Evolutionary conservation across 2,797 vertebrate genomes (phyloP), one percentile per base, ranked within the genome.

Genomic region (Epinephelus coioides): DNA sequence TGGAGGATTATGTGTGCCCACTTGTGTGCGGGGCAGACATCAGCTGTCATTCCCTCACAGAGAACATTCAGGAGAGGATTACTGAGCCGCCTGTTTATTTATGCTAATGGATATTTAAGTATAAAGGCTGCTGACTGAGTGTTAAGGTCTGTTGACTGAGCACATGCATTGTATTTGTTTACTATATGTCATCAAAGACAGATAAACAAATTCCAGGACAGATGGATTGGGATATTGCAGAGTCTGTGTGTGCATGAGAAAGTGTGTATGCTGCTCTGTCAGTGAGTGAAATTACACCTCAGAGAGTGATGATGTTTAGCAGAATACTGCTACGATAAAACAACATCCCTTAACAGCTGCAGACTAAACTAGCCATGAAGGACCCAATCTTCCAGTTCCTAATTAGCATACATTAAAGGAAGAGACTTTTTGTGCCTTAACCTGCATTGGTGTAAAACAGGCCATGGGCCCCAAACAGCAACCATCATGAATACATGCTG

Each of bases 1-100:
- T 64, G 0, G 25, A 69, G 81, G 75, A 72, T 84, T 78, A 72
- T 34, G 63, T 81, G 70, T 70, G 9, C 47, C 55, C 73, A 73
- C 75, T 76, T 68, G 51, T 78, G 66, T 73, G 25, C 19, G 7
- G 50, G n/a, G 34, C 49, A 40, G 59, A 69, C 43, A 18, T 76
- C 64, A 60, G 43, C 49, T 54, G 77, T 72, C 53, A 8, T 38
- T 62, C 17, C 18, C n/a, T 54, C 14, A 4, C 25, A 21, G 51
- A 57, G 34, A 51, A 21, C 59, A 77, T 18, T 17, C 44, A 43
- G 63, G 60, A 49, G 67, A 50, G 40, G 3, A 17, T 50, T 6
- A 34, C 6, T n/a, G 19, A 54, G 15, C 5, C 43, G 30, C 67
- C 7, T 12, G 43, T 51, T 18, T 60, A 43, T 40, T 18, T 63